A percentile compares a stretch with the other conserved stretches of the same genome.
These are phyloP conservation scores for Chamaetylas fuelleborni DNA, from an alignment of 2,113 vertebrate species.

Conservation along the genomic window DNA sequence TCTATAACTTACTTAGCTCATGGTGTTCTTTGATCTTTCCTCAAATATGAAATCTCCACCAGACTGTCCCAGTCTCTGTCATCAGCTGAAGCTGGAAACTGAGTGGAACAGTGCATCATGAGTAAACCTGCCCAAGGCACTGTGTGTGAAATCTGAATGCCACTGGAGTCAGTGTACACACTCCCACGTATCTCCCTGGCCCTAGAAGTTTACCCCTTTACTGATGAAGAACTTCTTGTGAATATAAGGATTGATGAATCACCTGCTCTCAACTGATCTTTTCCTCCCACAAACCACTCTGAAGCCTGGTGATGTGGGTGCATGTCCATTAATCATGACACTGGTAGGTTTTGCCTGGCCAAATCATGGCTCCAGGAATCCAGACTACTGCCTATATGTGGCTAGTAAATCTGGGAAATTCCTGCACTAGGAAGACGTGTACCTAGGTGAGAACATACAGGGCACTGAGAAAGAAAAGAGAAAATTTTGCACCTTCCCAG, in stretches of 20 bases:
- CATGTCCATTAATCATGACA: not conserved
- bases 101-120: accelerated
- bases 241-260: not conserved
- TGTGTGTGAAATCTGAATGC: not conserved
- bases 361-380: not conserved
- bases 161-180: not conserved
- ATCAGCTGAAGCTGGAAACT: not conserved
- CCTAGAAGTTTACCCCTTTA: not conserved
- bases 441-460: not conserved
- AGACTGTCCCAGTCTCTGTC: not conserved
- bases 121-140: not conserved
- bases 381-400: not conserved
- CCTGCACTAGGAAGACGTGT: not conserved
- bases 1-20: not conserved
- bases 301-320: not conserved
- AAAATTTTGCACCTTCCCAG: not conserved
- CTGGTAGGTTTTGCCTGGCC: not conserved
- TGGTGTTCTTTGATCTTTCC: not conserved
- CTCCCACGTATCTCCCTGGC: not conserved
- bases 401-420: not conserved
- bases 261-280: not conserved
- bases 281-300: not conserved
- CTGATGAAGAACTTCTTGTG: accelerated
- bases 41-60: not conserved
- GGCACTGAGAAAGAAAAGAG: not conserved